These are phyloP conservation scores for Drosophila mimica DNA, from an alignment of 2,888 invertebrate species.

Conservation along the genomic window DNA sequence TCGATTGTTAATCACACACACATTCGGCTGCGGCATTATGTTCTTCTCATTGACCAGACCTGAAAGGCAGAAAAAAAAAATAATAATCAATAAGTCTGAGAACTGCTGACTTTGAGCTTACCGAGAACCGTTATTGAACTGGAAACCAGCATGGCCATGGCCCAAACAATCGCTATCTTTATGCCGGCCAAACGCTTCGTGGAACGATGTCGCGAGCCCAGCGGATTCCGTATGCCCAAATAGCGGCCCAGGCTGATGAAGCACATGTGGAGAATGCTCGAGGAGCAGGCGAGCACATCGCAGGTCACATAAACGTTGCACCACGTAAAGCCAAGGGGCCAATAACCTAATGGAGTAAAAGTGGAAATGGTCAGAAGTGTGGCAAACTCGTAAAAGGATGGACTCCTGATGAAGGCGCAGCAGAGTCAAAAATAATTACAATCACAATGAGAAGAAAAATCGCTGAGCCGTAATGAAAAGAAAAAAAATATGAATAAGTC, in stretches of 20 bases:
- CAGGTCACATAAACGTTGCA: conserved; percentile 98
- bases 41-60: conserved; percentile 91
- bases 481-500: background rate
- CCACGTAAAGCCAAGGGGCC: conserved; percentile 96
- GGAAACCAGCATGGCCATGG: conserved; percentile 94
- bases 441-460: conserved; percentile 50
- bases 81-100: background rate
- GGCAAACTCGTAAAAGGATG: conserved; percentile 1
- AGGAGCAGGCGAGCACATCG: conserved; percentile 97
- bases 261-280: conserved; percentile 98
- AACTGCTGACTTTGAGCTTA: conserved; percentile 84
- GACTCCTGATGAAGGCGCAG: conserved; percentile 32
- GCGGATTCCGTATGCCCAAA: conserved; percentile 94
- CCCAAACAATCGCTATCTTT: conserved; percentile 96
- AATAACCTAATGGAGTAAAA: conserved; percentile 89
- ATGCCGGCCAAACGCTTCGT: conserved; percentile 93
- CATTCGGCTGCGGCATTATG: conserved; percentile 91
- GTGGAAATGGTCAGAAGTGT: background rate
- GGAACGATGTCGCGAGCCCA: conserved; percentile 93
- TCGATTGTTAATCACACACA: conserved; percentile 93
- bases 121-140: conserved; percentile 94
- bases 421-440: conserved; percentile 59
- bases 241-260: conserved; percentile 94
- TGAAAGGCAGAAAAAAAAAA: conserved; percentile 76
- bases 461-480: conserved; percentile 1